A percentile compares a stretch with the other conserved stretches of the same genome.
Conservation (phyloP, 2,888 invertebrate genomes). For the Heliconius charithonia region DNA sequence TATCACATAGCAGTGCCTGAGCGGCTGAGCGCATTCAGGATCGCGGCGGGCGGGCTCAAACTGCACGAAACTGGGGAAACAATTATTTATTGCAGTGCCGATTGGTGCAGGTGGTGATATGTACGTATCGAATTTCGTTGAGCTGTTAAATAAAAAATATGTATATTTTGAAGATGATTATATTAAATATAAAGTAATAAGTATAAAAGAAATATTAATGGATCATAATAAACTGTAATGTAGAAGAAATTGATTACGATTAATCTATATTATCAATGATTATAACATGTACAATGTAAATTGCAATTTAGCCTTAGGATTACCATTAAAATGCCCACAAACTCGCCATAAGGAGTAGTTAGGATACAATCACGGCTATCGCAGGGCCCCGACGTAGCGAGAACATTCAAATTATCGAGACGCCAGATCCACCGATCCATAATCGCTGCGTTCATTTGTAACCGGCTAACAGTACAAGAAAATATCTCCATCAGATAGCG, state of each 20-base stretch:
- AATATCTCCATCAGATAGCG: conserved; percentile 80
- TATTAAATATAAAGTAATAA: not conserved
- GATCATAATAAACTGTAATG: not conserved
- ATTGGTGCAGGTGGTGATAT: conserved; percentile 39
- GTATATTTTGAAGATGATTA: not conserved
- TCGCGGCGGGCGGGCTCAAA: conserved; percentile 67
- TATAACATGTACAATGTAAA: not conserved
- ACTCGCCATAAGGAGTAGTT: conserved; percentile 76
- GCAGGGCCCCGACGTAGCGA: conserved; percentile 63
- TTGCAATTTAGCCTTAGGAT: conserved; percentile 23
- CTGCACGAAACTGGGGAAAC: conserved; percentile 53
- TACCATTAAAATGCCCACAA: conserved; percentile 31
- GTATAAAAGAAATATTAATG: not conserved
- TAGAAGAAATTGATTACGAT: not conserved
- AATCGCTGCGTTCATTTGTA: conserved; percentile 82
- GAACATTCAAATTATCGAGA: conserved; percentile 82
- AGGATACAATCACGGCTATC: conserved; percentile 74
- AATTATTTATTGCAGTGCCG: conserved; percentile 52
- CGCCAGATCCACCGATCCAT: conserved; percentile 78
- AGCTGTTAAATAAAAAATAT: not conserved
- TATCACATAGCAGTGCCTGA: conserved; percentile 63
- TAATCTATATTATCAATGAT: conserved; percentile 7
- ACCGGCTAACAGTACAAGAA: conserved; percentile 79
- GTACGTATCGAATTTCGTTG: conserved; percentile 10
- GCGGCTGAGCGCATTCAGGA: conserved; percentile 69